Percentiles rank a stretch among this genome's conserved stretches.
These are phyloP conservation scores for Philonicus albiceps DNA, from an alignment of 2,888 invertebrate genomes.

Conservation along the genomic window DNA sequence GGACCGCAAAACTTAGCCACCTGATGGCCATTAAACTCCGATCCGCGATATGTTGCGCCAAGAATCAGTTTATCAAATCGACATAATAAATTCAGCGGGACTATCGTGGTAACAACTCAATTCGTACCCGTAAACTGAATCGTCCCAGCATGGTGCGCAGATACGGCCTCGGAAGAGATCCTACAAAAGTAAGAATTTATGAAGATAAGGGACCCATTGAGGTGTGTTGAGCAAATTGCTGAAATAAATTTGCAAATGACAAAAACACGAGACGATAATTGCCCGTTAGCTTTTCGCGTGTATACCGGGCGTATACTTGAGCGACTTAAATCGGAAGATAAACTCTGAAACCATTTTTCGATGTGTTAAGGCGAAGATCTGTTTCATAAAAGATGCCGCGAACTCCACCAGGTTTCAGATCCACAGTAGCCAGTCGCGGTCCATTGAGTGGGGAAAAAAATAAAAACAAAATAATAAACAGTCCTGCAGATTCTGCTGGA, in stretches of 20 bases:
- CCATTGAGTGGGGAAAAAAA: background rate
- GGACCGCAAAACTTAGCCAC: background rate
- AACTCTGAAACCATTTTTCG: constrained; percentile 5
- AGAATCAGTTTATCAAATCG: constrained; percentile 46
- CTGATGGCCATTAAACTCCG: constrained; percentile 35
- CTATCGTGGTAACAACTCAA: constrained; percentile 45
- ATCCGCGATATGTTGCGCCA: constrained; percentile 21
- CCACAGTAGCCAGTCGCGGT: background rate
- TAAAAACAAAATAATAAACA: background rate
- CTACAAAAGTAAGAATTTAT: constrained; percentile 39
- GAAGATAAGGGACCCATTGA: constrained; percentile 43
- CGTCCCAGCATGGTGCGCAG: constrained; percentile 13
- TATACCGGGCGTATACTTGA: background rate
- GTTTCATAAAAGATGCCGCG: constrained; percentile 49
- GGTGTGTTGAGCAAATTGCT: constrained; percentile 49
- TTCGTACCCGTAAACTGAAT: constrained; percentile 32
- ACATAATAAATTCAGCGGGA: constrained; percentile 44
- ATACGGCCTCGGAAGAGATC: background rate
- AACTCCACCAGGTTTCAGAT: background rate
- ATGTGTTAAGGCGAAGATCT: constrained; percentile 44
- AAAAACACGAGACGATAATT: constrained; percentile 50
- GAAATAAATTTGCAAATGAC: constrained; percentile 50
- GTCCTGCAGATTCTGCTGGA: background rate
- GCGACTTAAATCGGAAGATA: background rate
- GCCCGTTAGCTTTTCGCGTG: constrained; percentile 46